Evolutionary conservation across 2,888 invertebrate genomes (phyloP), one percentile per base, ranked within the genome.

Genomic region (Chaetoderma sp.): DNA sequence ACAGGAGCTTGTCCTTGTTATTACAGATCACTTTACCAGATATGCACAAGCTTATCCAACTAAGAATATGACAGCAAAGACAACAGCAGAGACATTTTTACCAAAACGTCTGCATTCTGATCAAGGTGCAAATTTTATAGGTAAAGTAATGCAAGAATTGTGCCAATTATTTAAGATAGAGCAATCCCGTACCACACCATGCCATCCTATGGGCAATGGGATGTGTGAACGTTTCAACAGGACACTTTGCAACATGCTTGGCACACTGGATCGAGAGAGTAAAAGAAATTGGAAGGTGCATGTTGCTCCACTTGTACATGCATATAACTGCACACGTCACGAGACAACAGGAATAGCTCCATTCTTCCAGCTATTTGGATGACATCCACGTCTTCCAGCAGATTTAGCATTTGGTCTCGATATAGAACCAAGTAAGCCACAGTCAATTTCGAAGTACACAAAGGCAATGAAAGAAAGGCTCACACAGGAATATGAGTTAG

Each of bases 21-120:
- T 71, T 13, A 73, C 69, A 0, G 67, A 73, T 36, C 60, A 60
- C 25, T 72, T 68, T 33, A 72, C 67, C 6, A 56, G 62, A 21
- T 72, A 67, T 54, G 59, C 66, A 1, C 23, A 63, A n/a, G 66
- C 68, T 2, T 44, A 68, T 13, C 65, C 70, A 13, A 65, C 61
- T 23, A 42, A 49, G 25, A 67, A 72, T 21, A 63, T 67, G 47
- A 57, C 60, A 8, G 70, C 70, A 1, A 30, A 36, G 2, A 67
- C 67, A n/a, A 64, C 67, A 44, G 71, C 73, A 30, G 63, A 63
- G 44, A 64, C 55, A n/a, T 50, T 72, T 10, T 52, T 72, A 23
- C 68, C 66, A 6, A 59, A 45, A 50, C 16, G 56, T 44, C 16
- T 68, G 1, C 70, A 68, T 45, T 56, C 56, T 21, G 66, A 63